Evolutionary conservation across 1,140 invertebrate genomes (phyloP), one percentile per base, ranked within the genome.

Genomic region (Harlomillsia oculata): DNA sequence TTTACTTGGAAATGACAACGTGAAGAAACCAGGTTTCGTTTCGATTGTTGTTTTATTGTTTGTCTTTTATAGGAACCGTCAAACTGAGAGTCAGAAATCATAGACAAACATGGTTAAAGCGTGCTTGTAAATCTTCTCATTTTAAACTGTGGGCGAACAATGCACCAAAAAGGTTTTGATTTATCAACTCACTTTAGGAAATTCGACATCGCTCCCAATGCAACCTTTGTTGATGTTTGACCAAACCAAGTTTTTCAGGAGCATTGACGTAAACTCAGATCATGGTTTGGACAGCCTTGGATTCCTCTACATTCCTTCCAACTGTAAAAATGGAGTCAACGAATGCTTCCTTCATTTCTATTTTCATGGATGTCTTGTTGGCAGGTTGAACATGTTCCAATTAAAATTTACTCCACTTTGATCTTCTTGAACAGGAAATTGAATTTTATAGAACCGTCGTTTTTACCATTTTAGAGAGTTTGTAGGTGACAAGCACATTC

Each of bases 251-350:
- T 62, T 58, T 28, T 58, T 62, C 29, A 16, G 39, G 21, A 11
- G 5, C 21, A 18, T 25, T 13, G 56, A 40, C 1, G 5, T 32
- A 34, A 48, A 54, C 8, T 49, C n/a, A 44, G 26, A 50, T 5
- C 45, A 41, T 51, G 49, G 45, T n/a, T 58, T 62, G 60, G 60
- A 62, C 30, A n/a, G 2, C n/a, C n/a, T 51, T 13, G 60, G 60
- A 18, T 62, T 37, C 41, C 14, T 58, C 1, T 62, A 62, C 46
- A 44, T 62, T 0, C 60, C 60, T 25, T 32, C 20, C 3, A 34
- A 29, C 14, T 62, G 60, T 25, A 16, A 41, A 43, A 34, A 13
- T 2, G 25, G 36, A 28, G 16, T 39, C 20, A 45, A 9, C 11
- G 20, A 46, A 9, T 62, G 60, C 30, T 32, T 53, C 1, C 32